Percentiles rank a stretch among this genome's conserved stretches.
These are phyloP conservation scores for Abrostola triplasia DNA, from an alignment of 2,888 invertebrate species.

Conservation along the genomic window DNA sequence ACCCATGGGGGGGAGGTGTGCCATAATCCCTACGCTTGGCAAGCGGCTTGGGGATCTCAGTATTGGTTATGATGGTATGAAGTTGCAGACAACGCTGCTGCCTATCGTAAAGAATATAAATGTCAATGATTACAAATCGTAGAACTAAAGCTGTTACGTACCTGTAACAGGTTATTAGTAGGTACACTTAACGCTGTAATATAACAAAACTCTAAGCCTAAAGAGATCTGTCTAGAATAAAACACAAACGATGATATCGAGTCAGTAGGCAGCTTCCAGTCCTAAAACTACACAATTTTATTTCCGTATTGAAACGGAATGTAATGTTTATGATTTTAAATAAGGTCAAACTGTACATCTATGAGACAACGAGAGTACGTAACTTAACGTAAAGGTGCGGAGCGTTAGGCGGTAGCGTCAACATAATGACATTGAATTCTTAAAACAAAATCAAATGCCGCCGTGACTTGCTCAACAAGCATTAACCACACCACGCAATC, in stretches of 20 bases:
- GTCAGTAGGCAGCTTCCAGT: conserved; percentile 26
- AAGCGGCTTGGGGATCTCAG: too few species aligned
- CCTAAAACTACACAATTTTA: conserved; percentile 25
- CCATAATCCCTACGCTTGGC: too few species aligned
- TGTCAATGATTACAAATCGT: too few species aligned
- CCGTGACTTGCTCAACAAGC: not conserved
- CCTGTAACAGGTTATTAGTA: too few species aligned
- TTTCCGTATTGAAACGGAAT: conserved; percentile 52
- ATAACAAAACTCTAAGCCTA: not conserved
- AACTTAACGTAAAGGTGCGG: conserved; percentile 12
- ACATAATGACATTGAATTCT: not conserved
- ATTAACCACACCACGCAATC: conserved; percentile 15
- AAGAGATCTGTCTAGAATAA: not conserved
- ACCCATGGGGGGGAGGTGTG: too few species aligned
- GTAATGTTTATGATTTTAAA: conserved; percentile 41
- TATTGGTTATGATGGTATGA: too few species aligned
- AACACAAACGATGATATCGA: not conserved
- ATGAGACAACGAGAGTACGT: conserved; percentile 44
- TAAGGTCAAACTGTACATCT: conserved; percentile 33
- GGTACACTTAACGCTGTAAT: too few species aligned
- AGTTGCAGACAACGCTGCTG: too few species aligned
- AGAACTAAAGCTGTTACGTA: too few species aligned
- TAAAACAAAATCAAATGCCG: conserved; percentile 6
- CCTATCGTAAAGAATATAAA: too few species aligned
- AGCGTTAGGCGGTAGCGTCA: not conserved